Conservation (phyloP, 2,888 invertebrate species). For the Hydrotaea cyrtoneurina region DNA sequence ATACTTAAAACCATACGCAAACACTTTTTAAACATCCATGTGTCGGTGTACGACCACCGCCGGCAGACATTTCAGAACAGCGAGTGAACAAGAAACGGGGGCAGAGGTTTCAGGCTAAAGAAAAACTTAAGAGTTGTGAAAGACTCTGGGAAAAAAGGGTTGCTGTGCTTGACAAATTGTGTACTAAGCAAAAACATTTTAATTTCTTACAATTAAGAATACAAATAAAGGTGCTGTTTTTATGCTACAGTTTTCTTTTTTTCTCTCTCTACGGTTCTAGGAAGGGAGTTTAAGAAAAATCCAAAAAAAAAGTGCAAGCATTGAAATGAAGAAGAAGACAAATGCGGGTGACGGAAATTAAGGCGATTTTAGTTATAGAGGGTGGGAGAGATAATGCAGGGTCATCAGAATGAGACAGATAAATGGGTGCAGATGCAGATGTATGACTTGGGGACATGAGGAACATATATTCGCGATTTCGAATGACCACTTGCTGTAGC, state of each 20-base stretch:
- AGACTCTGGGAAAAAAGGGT: background rate
- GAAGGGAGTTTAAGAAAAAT: background rate
- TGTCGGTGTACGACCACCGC: background rate
- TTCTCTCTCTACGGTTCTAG: background rate
- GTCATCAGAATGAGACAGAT: no score
- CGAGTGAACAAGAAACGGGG: background rate
- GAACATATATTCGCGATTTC: no score
- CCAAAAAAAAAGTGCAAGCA: background rate
- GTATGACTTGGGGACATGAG: no score
- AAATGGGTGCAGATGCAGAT: no score
- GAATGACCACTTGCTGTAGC: no score
- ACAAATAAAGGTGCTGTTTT: background rate
- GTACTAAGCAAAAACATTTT: slow-evolving; percentile 2
- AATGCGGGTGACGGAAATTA: no score
- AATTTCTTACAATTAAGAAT: slow-evolving; percentile 46
- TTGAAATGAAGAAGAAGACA: no score
- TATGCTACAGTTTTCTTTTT: background rate
- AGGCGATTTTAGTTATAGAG: no score
- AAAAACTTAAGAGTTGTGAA: background rate
- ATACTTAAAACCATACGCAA: background rate
- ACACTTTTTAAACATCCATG: background rate
- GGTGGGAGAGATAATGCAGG: no score
- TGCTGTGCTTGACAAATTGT: slow-evolving; percentile 2
- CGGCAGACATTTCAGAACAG: background rate
- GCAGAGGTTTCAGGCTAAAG: background rate